Evolutionary conservation across 2,888 invertebrate genomes (phyloP).

Genomic region (Cataglyphis livida): DNA sequence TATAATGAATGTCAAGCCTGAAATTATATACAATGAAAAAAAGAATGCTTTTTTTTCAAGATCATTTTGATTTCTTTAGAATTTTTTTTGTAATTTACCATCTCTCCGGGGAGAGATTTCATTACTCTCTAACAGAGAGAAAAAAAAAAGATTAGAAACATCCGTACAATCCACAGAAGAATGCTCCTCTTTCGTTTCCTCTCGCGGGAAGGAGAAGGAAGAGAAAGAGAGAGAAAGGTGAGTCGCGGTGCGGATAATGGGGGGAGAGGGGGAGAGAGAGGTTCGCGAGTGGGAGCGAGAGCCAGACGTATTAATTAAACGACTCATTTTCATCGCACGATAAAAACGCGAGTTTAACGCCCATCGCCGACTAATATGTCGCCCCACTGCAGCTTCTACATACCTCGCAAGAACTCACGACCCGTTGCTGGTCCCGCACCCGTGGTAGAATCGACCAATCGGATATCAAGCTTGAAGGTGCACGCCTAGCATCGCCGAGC

Average conservation of each 20-base stretch:
- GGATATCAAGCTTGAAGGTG: constrained; percentile 52
- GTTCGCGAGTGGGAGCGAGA: constrained; percentile 35
- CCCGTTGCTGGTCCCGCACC: constrained; percentile 39
- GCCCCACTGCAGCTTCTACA: constrained; percentile 69
- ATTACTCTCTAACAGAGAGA: constrained; percentile 6
- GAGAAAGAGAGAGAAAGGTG: constrained; percentile 28
- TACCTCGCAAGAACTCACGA: constrained; percentile 56
- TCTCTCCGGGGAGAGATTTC: constrained; percentile 2
- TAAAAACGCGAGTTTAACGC: constrained; percentile 84
- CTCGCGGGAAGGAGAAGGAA: neutral
- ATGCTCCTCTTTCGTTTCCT: constrained; percentile 12
- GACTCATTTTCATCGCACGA: constrained; percentile 85
- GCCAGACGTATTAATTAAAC: constrained; percentile 86
- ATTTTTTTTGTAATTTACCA: neutral
- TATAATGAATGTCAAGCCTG: neutral
- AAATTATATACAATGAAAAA: constrained; percentile 3
- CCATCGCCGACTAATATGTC: constrained; percentile 79
- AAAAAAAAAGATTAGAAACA: constrained; percentile 8
- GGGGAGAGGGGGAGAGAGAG: constrained; percentile 59
- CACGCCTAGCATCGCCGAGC: constrained; percentile 67
- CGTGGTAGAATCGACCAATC: constrained; percentile 71
- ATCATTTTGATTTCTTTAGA: constrained; percentile 11
- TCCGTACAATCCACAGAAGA: neutral
- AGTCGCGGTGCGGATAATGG: constrained; percentile 13
- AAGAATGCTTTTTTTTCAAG: neutral